Base-by-base conservation (phyloP, 2,113 vertebrate genomes). In the Cranoglanis bouderius region DNA sequence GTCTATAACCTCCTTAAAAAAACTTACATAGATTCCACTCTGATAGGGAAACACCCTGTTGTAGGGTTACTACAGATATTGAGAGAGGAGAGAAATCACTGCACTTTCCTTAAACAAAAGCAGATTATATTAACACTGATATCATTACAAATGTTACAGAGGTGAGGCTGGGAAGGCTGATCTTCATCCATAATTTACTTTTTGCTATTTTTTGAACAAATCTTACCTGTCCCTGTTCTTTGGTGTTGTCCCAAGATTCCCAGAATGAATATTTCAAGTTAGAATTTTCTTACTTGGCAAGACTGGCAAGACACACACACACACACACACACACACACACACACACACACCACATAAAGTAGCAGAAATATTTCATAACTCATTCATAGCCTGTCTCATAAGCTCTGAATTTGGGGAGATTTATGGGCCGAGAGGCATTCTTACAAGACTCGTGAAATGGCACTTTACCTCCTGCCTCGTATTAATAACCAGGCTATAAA, bases 401-500 rank as follows among this genome's bases (percentile, higher is more conserved):
- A 95, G 90, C 94, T 94, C 92, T 77, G 87, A 93, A 93, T 91
- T 91, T 91, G 87, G 90, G 90, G 78, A 91, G 91, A 96, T 95
- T 95, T 95, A 95, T 91, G 90, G 88, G 43, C 0, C 81, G 74
- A 88, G 93, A 93, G 93, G 53, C 63, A 93, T 92, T 93, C 92
- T 94, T 95, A 94, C 93, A 93, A 94, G 92, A 90, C 94, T 93
- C 92, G 91, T 95, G 94, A 94, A 94, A 93, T 89, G 89, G 91
- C 90, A 93, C 92, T 94, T 94, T 94, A 94, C 92, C 92, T 93
- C 90, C 92, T 87, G 85, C 85, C 93, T 91, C 81, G 91, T 93
- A 91, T 95, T 94, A 94, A 88, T 91, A 91, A 89, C 90, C 88
- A 89, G 65, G 81, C 88, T 87, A 92, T 95, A 94, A 95, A 94